A percentile compares a stretch with the other conserved stretches of the same genome.
Evolutionary conservation across 1,140 invertebrate species (phyloP).

Genomic region (Mizuhopecten yessoensis): DNA sequence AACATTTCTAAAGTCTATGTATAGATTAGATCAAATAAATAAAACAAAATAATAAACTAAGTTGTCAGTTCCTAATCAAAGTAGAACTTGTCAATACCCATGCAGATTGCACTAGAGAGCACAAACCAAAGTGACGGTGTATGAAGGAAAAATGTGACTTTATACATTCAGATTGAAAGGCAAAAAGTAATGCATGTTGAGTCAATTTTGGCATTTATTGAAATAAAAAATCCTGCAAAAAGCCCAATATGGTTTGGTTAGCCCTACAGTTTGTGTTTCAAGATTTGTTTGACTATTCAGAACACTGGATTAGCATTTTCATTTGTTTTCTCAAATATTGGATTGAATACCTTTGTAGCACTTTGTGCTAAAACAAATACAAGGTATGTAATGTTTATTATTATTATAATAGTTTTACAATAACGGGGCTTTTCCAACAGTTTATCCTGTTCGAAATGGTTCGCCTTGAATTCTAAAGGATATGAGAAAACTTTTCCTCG

Average conservation of each 20-base stretch:
- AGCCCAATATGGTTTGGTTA: neutral
- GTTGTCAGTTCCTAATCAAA: neutral
- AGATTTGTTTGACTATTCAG: neutral
- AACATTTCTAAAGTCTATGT: neutral
- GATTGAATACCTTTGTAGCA: too few relatives aligned
- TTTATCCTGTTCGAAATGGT: neutral
- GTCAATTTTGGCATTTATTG: slow-evolving; percentile 26
- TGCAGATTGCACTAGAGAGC: slow-evolving; percentile 2
- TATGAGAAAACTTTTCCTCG: too few relatives aligned
- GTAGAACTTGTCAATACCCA: neutral
- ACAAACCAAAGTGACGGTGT: neutral
- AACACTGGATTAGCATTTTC: too few relatives aligned
- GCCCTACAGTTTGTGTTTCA: neutral
- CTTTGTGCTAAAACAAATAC: too few relatives aligned
- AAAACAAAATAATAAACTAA: slow-evolving; percentile 33
- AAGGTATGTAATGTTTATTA: too few relatives aligned
- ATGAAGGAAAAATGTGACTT: slow-evolving; percentile 19
- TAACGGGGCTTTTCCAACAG: neutral
- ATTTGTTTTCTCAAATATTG: neutral
- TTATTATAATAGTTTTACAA: neutral
- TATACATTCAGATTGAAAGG: slow-evolving; percentile 39
- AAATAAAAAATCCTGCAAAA: slow-evolving; percentile 24
- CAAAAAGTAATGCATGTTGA: slow-evolving; percentile 7
- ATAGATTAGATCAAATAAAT: slow-evolving; percentile 30
- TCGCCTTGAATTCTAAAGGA: neutral